Evolutionary conservation across 64 coral and sea anemone species (phyloP), one percentile per base, ranked within the genome.

Genomic region (Cladopsammia gracilis): DNA sequence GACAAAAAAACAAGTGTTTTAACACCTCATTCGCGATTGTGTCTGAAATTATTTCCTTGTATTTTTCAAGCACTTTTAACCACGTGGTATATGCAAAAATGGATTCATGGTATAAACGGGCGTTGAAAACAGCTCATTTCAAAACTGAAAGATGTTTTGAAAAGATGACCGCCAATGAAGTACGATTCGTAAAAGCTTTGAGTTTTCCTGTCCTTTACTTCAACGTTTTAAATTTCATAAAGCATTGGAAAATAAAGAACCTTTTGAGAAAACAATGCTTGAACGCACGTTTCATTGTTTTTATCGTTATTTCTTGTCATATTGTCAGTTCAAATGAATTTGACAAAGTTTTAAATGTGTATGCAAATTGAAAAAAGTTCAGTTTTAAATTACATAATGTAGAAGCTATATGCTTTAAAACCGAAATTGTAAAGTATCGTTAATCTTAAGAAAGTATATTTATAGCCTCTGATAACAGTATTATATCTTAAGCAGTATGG

Each of bases 301-400:
- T 77, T 77, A 54, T 77, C 48, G 54, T 44, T 79, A 60, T 24
- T 42, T 56, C 77, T 26, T 79, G 12, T 79, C 10, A 24, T 49
- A 59, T 79, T 79, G 77, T 79, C 24, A 60, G 56, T 56, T 26
- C 52, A 79, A 79, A 60, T 59, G 12, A 43, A 43, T 58, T 79
- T 77, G 54, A 77, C 75, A 77, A 77, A 77, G 49, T 49, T 24
- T 77, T 52, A 77, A 54, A 56, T 10, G 75, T 25, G 12, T 56
- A 79, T 79, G 77, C 43, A 34, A 60, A 79, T 79, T 75, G 16
- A 75, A 13, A 19, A 48, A 15, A 48, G 6, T 48, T 74, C 12
- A 74, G 71, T 48, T 74, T 74, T 46, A n/a, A 48, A 6, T 34
- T 7, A 56, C 12, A 56, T 54, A 11, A 54, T 12, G 12, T 56